phyloP scores from a whole-genome alignment of 2,888 invertebrate species.

The Lochmaea crataegi region DNA sequence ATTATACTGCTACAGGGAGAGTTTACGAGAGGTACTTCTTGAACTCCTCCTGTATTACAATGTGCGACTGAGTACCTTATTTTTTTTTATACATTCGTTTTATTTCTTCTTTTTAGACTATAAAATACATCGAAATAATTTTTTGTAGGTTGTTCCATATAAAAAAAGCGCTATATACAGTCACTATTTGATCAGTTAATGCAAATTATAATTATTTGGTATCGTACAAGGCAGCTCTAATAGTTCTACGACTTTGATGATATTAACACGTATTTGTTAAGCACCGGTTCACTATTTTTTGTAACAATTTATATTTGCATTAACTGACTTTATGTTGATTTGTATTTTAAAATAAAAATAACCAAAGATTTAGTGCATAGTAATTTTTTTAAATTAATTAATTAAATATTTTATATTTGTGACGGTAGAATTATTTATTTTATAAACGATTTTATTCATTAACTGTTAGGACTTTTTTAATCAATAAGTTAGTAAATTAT shows the following conservation, averaged over 20 bases:
- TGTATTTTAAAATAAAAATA: background rate
- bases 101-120: background rate
- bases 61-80: background rate
- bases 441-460: background rate
- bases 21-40: background rate
- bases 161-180: background rate
- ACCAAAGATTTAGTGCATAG: background rate
- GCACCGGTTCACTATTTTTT: too few relatives aligned
- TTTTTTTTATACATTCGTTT: background rate
- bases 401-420: background rate
- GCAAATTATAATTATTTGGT: background rate
- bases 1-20: too few relatives aligned
- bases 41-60: background rate
- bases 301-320: constrained; percentile 5
- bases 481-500: too few relatives aligned
- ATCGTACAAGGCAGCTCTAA: too few relatives aligned
- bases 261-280: background rate
- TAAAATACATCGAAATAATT: too few relatives aligned
- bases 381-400: background rate
- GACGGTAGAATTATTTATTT: background rate
- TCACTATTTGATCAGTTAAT: background rate
- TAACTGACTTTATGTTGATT: background rate
- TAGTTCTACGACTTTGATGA: too few relatives aligned
- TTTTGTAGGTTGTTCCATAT: too few relatives aligned
- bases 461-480: too few relatives aligned